Evolutionary conservation across 2,113 vertebrate species (phyloP), one percentile per base, ranked within the genome.

Genomic region (Capreolus pygargus): DNA sequence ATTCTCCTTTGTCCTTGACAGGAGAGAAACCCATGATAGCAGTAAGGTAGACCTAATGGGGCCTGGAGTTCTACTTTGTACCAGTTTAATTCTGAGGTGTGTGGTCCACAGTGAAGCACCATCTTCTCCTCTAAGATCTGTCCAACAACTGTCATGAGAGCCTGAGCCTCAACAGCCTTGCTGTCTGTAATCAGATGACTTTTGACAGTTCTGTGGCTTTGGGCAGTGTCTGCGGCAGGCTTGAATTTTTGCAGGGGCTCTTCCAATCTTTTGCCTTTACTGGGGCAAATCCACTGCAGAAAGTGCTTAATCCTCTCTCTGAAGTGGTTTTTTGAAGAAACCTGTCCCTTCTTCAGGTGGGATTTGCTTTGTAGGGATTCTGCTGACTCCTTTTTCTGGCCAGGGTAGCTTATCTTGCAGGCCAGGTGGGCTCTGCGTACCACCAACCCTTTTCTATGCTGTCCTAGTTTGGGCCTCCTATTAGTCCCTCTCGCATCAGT

Each of bases 121-220:
- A 79, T 2, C 36, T 92, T 94, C 21, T 89, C 1, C 11, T 12
- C 21, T 23, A 82, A 28, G 6, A 86, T 67, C 28, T 14, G n/a
- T 5, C 28, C n/a, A 30, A 83, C 36, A 5, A 12, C 50, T 30
- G 36, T 57, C 28, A 60, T 1, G 4, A 79, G 33, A 0, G 1
- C 43, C 36, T 83, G 57, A 21, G 16, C 15, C 19, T 79, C 54
- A 5, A 13, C 0, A 1, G 15, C 13, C 6, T 8, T 4, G 5
- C 8, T 0, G 3, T 19, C 3, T 0, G 0, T 0, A 1, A 6
- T 1, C 0, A 47, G 0, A 10, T 2, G 16, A 6, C 39, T 76
- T 28, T 4, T 27, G 30, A 19, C 5, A 47, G 45, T 47, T 11
- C 45, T 11, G 10, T 15, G 11, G 21, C 15, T 60, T 58, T 15